Conservation (phyloP, 2,113 vertebrate genomes). For the Chroicocephalus ridibundus region DNA sequence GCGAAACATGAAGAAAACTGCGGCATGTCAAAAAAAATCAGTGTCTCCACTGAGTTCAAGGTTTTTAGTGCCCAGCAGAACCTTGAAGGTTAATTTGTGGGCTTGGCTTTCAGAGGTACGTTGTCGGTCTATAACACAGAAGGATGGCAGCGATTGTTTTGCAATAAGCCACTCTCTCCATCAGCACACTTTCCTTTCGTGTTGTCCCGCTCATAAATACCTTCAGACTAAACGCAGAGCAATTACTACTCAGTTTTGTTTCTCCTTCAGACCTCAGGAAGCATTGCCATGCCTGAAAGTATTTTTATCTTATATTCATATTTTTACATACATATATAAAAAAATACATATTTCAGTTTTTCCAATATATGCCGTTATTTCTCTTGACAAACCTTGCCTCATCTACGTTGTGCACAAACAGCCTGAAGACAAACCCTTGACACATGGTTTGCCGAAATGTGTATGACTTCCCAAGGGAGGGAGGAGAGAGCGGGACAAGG, state of each 20-base stretch:
- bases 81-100: background rate
- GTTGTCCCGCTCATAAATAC: background rate
- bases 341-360: background rate
- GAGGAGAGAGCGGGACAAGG: background rate
- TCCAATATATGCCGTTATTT: background rate
- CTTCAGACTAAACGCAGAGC: background rate
- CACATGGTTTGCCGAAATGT: background rate
- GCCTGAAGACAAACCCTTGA: background rate
- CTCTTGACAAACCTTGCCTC: background rate
- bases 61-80: background rate
- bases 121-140: fast-evolving
- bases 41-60: fast-evolving
- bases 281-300: background rate
- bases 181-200: background rate
- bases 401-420: background rate
- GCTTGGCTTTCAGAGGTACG: fast-evolving
- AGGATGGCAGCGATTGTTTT: background rate
- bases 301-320: background rate
- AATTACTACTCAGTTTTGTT: background rate
- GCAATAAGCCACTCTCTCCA: background rate
- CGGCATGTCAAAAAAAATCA: background rate
- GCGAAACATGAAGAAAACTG: fast-evolving
- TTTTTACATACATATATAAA: background rate
- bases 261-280: background rate
- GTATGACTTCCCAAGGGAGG: background rate